Conservation (phyloP, 2,113 vertebrate species). For the Oxyruncus cristatus region DNA sequence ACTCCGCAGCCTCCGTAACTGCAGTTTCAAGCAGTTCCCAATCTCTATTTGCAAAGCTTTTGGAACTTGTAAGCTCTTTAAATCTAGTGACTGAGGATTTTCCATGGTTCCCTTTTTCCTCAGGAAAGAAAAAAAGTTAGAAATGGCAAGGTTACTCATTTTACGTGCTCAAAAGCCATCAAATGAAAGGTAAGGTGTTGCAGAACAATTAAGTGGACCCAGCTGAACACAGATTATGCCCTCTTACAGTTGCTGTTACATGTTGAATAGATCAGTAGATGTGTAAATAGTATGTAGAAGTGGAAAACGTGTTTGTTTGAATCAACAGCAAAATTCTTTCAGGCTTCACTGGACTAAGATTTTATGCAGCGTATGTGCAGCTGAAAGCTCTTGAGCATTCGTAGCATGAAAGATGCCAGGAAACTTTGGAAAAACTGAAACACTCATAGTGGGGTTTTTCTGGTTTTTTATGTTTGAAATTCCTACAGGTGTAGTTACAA, state of each 20-base stretch:
- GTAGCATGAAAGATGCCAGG: not conserved
- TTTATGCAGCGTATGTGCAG: not conserved
- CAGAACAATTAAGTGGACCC: not conserved
- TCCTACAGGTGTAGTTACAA: not conserved
- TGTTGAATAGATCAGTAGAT: not conserved
- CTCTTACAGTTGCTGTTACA: not conserved
- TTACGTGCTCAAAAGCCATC: not conserved
- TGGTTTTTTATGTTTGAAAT: not conserved
- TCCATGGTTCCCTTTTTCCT: not conserved
- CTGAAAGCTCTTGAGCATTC: conserved; percentile 7
- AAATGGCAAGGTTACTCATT: not conserved
- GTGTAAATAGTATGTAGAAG: not conserved
- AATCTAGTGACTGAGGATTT: conserved; percentile 21
- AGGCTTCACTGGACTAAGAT: not conserved
- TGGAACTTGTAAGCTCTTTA: conserved; percentile 44
- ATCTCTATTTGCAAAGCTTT: conserved; percentile 12
- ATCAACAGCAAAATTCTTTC: conserved; percentile 4
- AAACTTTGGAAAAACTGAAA: not conserved
- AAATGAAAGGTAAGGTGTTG: not conserved
- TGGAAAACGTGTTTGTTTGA: not conserved
- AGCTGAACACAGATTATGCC: not conserved
- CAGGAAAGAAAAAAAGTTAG: not conserved
- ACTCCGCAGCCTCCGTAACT: not conserved
- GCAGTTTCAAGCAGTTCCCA: not conserved
- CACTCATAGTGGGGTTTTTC: not conserved